Evolutionary conservation across 2,113 vertebrate species (phyloP), one percentile per base, ranked within the genome.

Genomic region (Labrus mixtus): DNA sequence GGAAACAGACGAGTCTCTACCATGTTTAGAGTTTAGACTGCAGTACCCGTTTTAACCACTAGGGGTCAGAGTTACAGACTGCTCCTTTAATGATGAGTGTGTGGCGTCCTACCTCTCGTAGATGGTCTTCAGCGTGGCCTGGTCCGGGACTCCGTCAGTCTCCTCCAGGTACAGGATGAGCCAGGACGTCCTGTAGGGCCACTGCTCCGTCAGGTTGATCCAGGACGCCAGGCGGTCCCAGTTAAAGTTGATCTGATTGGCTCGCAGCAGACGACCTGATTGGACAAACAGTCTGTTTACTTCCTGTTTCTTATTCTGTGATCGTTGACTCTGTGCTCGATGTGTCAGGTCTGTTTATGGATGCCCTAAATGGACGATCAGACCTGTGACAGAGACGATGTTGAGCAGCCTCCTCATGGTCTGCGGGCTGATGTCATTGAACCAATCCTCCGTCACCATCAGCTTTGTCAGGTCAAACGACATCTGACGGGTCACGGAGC

Each of bases 181-280:
- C 98, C 98, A 99, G 0, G 98, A 99, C 0, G 97, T 99, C 23
- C 98, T 94, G 73, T 99, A 99, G 0, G 98, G 98, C 98, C 98
- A 99, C 91, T 99, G 97, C 87, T 99, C 98, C 0, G 98, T 99
- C 72, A 99, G 93, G 90, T 99, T 98, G 93, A 99, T 99, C 98
- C 98, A 99, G 8, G 97, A 98, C 0, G 97, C 98, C 79, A 99
- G 94, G 3, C 98, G 95, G 79, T 99, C 98, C 98, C 98, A 99
- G 69, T 95, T 98, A 78, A 99, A 99, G 15, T 77, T 95, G 85
- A 99, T 99, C 93, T 99, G 98, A 94, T 99, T 99, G 88, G 98
- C 98, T 91, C 98, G 92, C 72, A 99, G 87, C 58, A 99, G 93
- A 50, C 98, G 95, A 43, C 98, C 98, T 97, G 82, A 64, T 56